Evolutionary conservation across 2,888 invertebrate genomes (phyloP), one percentile per base, ranked within the genome.

Genomic region (Thyatira batis): DNA sequence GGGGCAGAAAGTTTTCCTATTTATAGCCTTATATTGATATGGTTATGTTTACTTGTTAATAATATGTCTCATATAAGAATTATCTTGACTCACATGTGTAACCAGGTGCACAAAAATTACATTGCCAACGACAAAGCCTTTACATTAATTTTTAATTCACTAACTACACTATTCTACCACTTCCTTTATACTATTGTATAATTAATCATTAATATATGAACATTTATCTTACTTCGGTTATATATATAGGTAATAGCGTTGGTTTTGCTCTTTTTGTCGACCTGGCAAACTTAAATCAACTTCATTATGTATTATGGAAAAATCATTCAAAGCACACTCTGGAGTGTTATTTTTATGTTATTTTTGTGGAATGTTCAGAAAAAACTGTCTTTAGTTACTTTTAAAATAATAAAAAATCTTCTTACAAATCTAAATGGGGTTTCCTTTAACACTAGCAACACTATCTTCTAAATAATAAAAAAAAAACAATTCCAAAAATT

Each of bases 71-170:
- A 25, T 25, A n/a, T 17, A 17, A 17, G 60, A 76, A 83, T 70
- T 65, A 76, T 78, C 80, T 80, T 75, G 74, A 72, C 56, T 67
- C 69, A 74, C 67, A 58, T 53, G 57, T 63, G 56, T 64, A 58
- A 87, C 90, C 91, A 91, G 90, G 89, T 90, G 90, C 89, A 87
- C 87, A 89, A 84, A 89, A 87, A 87, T 78, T 80, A 89, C 89
- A 87, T 84, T 78, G 82, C 89, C 91, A 91, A 90, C 89, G 88
- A 71, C 68, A 73, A 88, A 87, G 85, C 84, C 69, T 80, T 74
- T 77, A 78, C 74, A 75, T 70, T 58, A n/a, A n/a, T 58, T 57
- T 67, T 69, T 62, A 25, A 51, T 17, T 17, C 13, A 49, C 82
- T 77, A 82, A 70, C 83, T 82, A 82, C 81, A 46, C 54, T 72